phyloP scores from a whole-genome alignment of 2,797 vertebrate species.

The Lateolabrax maculatus region DNA sequence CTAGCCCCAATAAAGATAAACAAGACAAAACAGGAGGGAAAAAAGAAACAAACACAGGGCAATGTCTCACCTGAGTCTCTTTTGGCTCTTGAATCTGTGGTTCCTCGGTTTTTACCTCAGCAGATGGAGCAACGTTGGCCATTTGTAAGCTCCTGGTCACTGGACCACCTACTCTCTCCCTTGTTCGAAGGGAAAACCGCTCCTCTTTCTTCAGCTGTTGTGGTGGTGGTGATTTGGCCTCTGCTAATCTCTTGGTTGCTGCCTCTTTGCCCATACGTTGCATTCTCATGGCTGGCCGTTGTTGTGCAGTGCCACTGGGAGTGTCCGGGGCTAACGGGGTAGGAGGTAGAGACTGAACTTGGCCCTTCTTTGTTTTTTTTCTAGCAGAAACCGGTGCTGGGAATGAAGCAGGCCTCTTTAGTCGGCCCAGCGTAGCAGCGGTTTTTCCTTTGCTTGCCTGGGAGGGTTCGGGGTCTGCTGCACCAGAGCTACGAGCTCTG shows the following conservation, averaged over 20 bases:
- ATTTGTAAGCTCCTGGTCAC: slow-evolving; percentile 95
- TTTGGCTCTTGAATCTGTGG: slow-evolving; percentile 87
- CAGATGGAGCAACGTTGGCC: slow-evolving; percentile 82
- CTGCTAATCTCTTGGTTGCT: slow-evolving; percentile 85
- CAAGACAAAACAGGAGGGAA: neutral
- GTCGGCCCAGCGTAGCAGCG: slow-evolving; percentile 68
- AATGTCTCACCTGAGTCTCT: slow-evolving; percentile 87
- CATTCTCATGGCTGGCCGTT: slow-evolving; percentile 84
- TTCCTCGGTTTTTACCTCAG: slow-evolving; percentile 90
- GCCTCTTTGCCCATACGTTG: slow-evolving; percentile 84
- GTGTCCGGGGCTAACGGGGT: slow-evolving; percentile 73
- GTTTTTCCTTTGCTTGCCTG: slow-evolving; percentile 82
- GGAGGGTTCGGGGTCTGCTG: slow-evolving; percentile 69
- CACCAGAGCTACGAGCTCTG: slow-evolving; percentile 89
- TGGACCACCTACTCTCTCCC: slow-evolving; percentile 92
- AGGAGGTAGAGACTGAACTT: slow-evolving; percentile 69
- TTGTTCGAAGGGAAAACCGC: slow-evolving; percentile 87
- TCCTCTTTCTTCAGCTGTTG: slow-evolving; percentile 89
- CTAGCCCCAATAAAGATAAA: neutral
- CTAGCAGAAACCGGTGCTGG: slow-evolving; percentile 58
- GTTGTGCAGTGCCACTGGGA: slow-evolving; percentile 78
- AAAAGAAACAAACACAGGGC: neutral
- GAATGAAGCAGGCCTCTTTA: slow-evolving; percentile 79
- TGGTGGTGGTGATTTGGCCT: slow-evolving; percentile 78
- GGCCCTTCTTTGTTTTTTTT: slow-evolving; percentile 86